Conservation (phyloP, 1,140 invertebrate genomes). For the Drosophila saltans region DNA sequence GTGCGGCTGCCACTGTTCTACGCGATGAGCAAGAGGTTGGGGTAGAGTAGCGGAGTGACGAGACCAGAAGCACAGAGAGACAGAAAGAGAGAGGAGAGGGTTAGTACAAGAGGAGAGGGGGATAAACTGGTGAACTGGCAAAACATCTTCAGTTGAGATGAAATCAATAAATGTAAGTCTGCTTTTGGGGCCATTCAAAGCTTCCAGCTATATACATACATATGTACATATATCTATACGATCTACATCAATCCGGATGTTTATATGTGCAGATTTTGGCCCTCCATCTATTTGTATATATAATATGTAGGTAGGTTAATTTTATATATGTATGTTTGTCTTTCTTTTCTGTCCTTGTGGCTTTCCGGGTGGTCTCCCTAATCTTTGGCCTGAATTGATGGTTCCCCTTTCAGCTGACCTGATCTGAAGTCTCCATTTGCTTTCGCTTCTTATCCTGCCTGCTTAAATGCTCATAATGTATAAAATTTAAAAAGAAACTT, state of each 20-base stretch:
- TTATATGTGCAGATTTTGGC: constrained; percentile 42
- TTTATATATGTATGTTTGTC: constrained; percentile 27
- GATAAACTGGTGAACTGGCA: constrained; percentile 2
- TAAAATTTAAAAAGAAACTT: constrained; percentile 52
- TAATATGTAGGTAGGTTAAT: constrained; percentile 77
- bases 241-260: constrained; percentile 73
- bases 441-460: constrained; percentile 21
- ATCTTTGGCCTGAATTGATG: constrained; percentile 29
- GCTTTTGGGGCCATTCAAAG: constrained; percentile 50
- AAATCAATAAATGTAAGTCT: constrained; percentile 77
- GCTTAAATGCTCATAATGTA: constrained; percentile 55
- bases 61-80: not conserved
- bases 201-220: constrained; percentile 32
- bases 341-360: not conserved
- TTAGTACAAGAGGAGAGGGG: too few relatives aligned
- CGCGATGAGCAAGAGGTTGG: constrained; percentile 35
- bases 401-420: constrained; percentile 19
- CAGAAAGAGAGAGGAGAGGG: not conserved
- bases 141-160: constrained; percentile 50
- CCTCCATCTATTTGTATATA: constrained; percentile 50
- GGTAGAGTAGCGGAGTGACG: not conserved
- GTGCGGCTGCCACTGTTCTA: constrained; percentile 80
- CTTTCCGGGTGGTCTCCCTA: constrained; percentile 61
- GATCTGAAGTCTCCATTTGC: constrained; percentile 21
- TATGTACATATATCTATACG: constrained; percentile 46